Percentiles rank a stretch among this genome's conserved stretches.
Evolutionary conservation across 2,888 invertebrate species (phyloP).

Genomic region (Eupithecia inturbata): DNA sequence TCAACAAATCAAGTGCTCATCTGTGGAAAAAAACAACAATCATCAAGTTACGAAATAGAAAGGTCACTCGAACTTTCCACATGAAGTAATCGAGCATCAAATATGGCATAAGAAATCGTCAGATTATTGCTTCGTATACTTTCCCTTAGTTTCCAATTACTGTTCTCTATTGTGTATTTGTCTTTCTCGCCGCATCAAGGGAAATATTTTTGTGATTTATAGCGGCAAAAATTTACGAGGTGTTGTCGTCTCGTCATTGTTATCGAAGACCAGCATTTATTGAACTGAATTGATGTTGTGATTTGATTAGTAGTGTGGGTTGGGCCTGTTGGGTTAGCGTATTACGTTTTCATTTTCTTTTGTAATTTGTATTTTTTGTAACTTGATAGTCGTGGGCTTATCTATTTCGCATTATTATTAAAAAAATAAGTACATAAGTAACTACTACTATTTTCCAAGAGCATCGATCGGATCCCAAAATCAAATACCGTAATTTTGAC

Average conservation of each 20-base stretch:
- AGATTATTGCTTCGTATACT: slow-evolving; percentile 42
- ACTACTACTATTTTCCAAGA: background rate
- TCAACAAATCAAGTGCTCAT: background rate
- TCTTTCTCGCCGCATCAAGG: slow-evolving; percentile 25
- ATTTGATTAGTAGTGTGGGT: background rate
- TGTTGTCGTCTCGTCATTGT: background rate
- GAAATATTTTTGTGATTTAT: slow-evolving; percentile 32
- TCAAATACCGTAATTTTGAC: background rate
- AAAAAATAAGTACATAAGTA: too few relatives aligned
- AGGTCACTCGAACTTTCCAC: slow-evolving; percentile 44
- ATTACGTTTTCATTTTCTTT: background rate
- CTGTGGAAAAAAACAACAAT: slow-evolving; percentile 11
- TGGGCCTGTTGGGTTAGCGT: background rate
- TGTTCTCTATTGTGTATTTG: slow-evolving; percentile 40
- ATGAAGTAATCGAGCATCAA: slow-evolving; percentile 40
- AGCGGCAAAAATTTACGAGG: background rate
- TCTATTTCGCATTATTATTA: too few relatives aligned
- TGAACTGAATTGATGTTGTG: background rate
- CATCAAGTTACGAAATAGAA: slow-evolving; percentile 41
- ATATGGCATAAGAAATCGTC: slow-evolving; percentile 38
- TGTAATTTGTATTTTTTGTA: background rate
- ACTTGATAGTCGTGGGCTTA: background rate
- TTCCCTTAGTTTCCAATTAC: slow-evolving; percentile 49
- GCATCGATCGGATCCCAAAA: background rate
- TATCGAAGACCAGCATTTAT: background rate